phyloP scores from a whole-genome alignment of 2,113 vertebrate genomes.

The Amblyopsis rosae region DNA sequence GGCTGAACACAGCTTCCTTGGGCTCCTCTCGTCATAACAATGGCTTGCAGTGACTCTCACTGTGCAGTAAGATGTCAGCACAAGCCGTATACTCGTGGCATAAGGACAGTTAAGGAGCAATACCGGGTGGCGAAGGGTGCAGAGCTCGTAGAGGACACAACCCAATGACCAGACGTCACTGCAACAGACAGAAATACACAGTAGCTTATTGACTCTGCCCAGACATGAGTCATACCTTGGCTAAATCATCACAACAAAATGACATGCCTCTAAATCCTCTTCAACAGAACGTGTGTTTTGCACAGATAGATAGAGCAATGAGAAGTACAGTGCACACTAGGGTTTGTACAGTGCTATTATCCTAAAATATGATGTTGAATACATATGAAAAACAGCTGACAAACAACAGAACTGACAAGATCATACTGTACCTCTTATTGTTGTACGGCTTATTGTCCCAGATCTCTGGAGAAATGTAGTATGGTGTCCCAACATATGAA shows the following conservation, averaged over 20 bases:
- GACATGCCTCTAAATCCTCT: no score
- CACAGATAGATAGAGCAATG: background rate
- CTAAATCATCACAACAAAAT: background rate
- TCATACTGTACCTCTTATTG: slow-evolving; percentile 86
- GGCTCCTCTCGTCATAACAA: slow-evolving; percentile 11
- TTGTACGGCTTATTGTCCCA: slow-evolving; percentile 94
- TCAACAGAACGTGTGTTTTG: background rate
- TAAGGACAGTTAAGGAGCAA: background rate
- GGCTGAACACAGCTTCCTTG: slow-evolving; percentile 1
- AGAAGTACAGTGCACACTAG: no score
- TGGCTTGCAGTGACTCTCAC: background rate
- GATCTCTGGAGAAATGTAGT: slow-evolving; percentile 94
- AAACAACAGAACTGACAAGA: background rate
- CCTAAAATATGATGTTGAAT: no score
- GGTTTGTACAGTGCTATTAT: no score
- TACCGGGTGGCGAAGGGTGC: slow-evolving; percentile 90
- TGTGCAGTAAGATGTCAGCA: slow-evolving; percentile 11
- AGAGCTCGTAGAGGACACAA: slow-evolving; percentile 93
- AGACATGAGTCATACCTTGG: slow-evolving; percentile 39
- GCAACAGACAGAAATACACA: slow-evolving; percentile 55
- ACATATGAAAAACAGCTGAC: background rate
- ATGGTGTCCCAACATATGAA: slow-evolving; percentile 90
- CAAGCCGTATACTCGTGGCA: background rate
- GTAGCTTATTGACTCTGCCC: slow-evolving; percentile 29
- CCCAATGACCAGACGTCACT: slow-evolving; percentile 97